Base-by-base conservation (phyloP, 1,140 invertebrate species). In the Onthophagus taurus region DNA sequence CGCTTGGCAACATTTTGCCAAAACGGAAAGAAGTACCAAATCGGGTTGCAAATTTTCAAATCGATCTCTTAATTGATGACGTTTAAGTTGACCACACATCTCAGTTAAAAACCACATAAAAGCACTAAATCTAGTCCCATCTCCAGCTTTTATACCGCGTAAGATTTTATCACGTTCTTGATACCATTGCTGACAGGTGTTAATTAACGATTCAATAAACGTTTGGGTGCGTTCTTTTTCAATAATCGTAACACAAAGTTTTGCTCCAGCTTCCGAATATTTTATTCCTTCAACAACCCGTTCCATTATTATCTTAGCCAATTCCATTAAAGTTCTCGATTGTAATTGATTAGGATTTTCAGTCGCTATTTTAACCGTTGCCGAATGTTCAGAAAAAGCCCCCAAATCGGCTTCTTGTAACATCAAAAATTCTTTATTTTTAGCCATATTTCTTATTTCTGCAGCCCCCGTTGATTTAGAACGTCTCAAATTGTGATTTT, bases 101-200 rank as follows among this genome's bases (percentile, higher is more conserved):
- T 90, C 87, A 51, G 86, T 85, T 31, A 91, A 72, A 66, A 89
- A 89, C 61, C 79, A 83, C 71, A 89, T 87, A 66, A 89, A 90
- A 47, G 84, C 82, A 51, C 85, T 80, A 61, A 85, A 83, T 12
- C 80, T 73, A 2, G 75, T 75, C 11, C 78, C 70, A 11, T 73
- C 71, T 14, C 72, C 74, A 36, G 69, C 68, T 48, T 73, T 71
- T 42, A 72, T 54, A 3, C 60, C 59, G 12, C 63, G 36, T 8
- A 65, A 43, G 19, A 76, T 73, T 68, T 80, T 81, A 45, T 83
- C 83, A 21, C 84, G 67, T 61, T 90, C 85, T 59, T 89, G 85
- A 64, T 86, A 91, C 81, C 84, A 90, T 63, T 90, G 85, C 58
- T 89, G 85, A 58, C 85, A 89, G 11, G 80, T 88, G 64, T 92